Evolutionary conservation across 1,140 invertebrate species (phyloP).

Genomic region (Aplysia californica): DNA sequence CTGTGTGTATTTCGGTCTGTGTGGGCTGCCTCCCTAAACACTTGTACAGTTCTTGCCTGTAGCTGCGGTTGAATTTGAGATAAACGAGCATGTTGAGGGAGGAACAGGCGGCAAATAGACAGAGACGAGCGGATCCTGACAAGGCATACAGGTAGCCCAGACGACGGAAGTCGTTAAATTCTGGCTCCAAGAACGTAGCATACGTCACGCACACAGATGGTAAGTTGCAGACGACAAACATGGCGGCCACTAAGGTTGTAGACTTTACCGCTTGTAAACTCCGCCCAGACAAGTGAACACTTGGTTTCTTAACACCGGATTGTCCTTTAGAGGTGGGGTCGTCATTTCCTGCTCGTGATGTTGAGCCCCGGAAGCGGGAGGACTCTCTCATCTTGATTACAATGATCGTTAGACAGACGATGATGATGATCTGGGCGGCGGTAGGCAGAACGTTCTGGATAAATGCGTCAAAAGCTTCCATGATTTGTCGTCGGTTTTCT

Average conservation of each 20-base stretch:
- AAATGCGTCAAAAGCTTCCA: neutral
- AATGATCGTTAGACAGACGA: constrained; percentile 3
- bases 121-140: no score
- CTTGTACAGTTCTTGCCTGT: no score
- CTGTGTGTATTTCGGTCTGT: no score
- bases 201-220: neutral
- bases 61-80: no score
- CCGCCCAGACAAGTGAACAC: neutral
- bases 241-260: neutral
- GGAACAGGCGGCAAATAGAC: no score
- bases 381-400: neutral
- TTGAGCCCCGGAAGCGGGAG: neutral
- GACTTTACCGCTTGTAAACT: neutral
- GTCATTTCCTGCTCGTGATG: neutral
- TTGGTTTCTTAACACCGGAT: no score
- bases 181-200: neutral
- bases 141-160: no score
- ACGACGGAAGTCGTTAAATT: no score
- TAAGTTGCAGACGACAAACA: neutral
- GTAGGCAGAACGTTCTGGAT: neutral
- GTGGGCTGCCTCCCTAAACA: no score
- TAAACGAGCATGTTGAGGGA: no score
- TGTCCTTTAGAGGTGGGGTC: neutral
- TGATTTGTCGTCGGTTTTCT: neutral
- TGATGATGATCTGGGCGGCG: neutral